Base-by-base conservation (phyloP, 35 echinoderm and acorn worm genomes). In the Acanthaster planci region DNA sequence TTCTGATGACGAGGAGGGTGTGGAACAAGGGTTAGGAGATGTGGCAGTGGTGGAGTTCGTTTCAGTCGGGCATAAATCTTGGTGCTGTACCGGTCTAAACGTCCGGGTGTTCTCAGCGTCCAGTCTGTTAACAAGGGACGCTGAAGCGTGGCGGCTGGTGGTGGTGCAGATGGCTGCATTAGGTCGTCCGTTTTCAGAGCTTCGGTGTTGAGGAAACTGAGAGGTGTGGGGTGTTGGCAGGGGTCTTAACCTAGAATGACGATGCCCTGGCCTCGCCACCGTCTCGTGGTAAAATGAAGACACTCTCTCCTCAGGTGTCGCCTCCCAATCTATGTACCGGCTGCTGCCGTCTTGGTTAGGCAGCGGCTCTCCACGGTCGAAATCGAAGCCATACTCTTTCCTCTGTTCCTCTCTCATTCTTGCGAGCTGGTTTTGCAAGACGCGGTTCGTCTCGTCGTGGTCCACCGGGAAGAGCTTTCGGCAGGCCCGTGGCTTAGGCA, bases 401-500 rank as follows among this genome's bases (percentile, higher is more conserved):
- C 42, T 47, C 14, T 26, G 64, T 72, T 72, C 64, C 14, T 10
- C 64, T 26, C 30, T 26, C 15, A 72, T 72, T 29, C 30, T 26
- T 14, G 23, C 64, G 14, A 72, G 26, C n/a, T 72, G 21, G 10
- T 26, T 29, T 34, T 72, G 64, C 64, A 72, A 72, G 64, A 72
- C 22, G 64, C 64, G 22, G 34, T 72, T 72, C 29, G 64, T 72
- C 29, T 72, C 64, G 29, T 0, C 64, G 64, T 72, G 64, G 29
- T 72, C 64, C 8, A 72, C 64, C 64, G 23, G 19, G 64, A 72
- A 72, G 19, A 72, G 23, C 64, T 72, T 72, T 1, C 64, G 64
- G 34, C 64, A 72, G 34, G 64, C 64, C 64, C 64, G 64, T 72
- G 64, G 64, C 64, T 72, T 72, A 31, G 64, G 64, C 64, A 72